phyloP scores from a whole-genome alignment of 2,113 vertebrate genomes.

The Jacana jacana region DNA sequence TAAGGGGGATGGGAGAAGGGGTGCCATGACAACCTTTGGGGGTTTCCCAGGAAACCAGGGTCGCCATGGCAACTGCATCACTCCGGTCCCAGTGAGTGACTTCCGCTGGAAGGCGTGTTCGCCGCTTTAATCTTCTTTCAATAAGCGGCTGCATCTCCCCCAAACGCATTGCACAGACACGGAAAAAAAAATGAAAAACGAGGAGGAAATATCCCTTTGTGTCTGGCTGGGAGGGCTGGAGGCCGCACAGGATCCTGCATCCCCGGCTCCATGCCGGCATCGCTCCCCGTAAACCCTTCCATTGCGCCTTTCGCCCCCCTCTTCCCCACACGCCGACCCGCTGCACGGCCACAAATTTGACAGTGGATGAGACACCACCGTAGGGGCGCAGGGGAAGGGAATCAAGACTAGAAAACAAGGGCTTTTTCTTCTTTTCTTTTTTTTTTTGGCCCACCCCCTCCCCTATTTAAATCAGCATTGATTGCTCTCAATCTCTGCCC shows the following conservation, averaged over 20 bases:
- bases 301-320: not conserved
- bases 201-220: constrained; percentile 45
- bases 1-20: constrained; percentile 67
- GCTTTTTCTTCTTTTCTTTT: not conserved
- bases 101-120: constrained; percentile 85
- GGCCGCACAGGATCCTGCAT: not conserved
- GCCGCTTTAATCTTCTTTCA: constrained; percentile 74
- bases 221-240: constrained; percentile 35
- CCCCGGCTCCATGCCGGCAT: not conserved
- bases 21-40: constrained; percentile 94
- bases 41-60: constrained; percentile 93
- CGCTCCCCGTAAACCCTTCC: not conserved
- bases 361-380: not conserved
- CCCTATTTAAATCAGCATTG: not conserved
- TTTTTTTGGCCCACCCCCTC: not conserved
- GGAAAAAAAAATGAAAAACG: not conserved
- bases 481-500: not conserved
- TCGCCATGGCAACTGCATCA: constrained; percentile 93
- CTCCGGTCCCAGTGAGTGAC: constrained; percentile 87
- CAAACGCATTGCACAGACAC: not conserved
- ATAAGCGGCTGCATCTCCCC: constrained; percentile 57
- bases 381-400: not conserved
- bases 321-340: not conserved
- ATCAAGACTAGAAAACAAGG: not conserved
- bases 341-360: not conserved